Evolutionary conservation across 1,140 invertebrate species (phyloP), one percentile per base, ranked within the genome.

Genomic region (Drosophila baimaii): DNA sequence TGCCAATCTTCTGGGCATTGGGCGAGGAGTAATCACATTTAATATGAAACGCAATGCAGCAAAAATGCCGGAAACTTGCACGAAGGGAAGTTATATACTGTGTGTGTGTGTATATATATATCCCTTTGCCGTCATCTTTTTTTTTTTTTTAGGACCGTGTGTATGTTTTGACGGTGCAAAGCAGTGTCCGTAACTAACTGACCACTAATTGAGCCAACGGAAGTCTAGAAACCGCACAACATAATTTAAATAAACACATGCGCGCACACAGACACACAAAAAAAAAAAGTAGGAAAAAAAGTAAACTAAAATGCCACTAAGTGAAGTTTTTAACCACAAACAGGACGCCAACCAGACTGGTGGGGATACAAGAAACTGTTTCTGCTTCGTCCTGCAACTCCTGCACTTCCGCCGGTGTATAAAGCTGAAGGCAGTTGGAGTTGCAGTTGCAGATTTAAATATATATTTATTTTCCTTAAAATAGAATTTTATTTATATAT

Each of bases 11-110:
- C 69, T 86, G 83, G 73, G 83, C 69, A 89, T 88, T 89, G 84
- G 61, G 80, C 72, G 82, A 77, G 47, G 72, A 88, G 84, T 88
- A 88, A 88, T 88, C 84, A 88, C 84, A 88, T 88, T 88, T 89
- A 88, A 88, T 89, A 88, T 88, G 84, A 88, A 88, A 88, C 84
- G 84, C 83, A 88, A 68, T 88, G 83, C 83, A 88, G 80, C 83
- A 89, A 83, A 82, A 79, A 77, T 68, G 54, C 57, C 66, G 74
- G 65, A 77, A 77, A 77, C 73, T 77, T 77, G 57, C 51, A 55
- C 74, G 75, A 23, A 69, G 47, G 47, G 51, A 70, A 58, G 64
- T 69, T 70, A 65, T 51, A 63, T 31, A 27, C 61, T 57, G 54
- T 33, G 33, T 44, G 43, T 25, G 29, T 66, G 56, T 52, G 21